Conservation (phyloP, 2,888 invertebrate genomes). For the Nemapogon koenigi region DNA sequence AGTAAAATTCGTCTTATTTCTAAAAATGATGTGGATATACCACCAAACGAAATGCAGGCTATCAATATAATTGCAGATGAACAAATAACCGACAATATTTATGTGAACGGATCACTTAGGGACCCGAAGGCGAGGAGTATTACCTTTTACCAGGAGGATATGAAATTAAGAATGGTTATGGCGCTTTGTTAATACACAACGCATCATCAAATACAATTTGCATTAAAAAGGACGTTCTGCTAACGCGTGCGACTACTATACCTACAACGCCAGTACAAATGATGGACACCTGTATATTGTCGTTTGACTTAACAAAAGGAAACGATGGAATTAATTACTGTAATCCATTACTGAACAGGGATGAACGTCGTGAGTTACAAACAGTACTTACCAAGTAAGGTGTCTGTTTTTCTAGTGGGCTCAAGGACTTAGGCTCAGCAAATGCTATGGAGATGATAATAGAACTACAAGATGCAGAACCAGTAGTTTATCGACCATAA, state of each 20-base stretch:
- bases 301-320: too few species aligned
- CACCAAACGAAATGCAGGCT: background rate
- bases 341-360: background rate
- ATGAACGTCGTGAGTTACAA: slow-evolving; percentile 2
- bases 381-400: background rate
- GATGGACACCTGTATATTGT: too few species aligned
- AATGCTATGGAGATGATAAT: slow-evolving; percentile 16
- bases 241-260: background rate
- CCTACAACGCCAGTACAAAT: too few species aligned
- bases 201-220: background rate
- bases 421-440: slow-evolving; percentile 16
- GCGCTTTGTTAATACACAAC: background rate
- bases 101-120: background rate
- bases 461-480: slow-evolving; percentile 13
- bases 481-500: slow-evolving; percentile 19
- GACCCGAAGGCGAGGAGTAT: background rate
- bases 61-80: background rate
- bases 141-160: background rate
- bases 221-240: background rate
- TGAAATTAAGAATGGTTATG: background rate
- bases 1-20: background rate
- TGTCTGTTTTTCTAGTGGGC: slow-evolving; percentile 14
- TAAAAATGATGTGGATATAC: background rate
- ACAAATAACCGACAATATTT: background rate
- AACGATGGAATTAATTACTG: too few species aligned